phyloP scores from a whole-genome alignment of 1,140 invertebrate species.

The Drosophila lacertosa region DNA sequence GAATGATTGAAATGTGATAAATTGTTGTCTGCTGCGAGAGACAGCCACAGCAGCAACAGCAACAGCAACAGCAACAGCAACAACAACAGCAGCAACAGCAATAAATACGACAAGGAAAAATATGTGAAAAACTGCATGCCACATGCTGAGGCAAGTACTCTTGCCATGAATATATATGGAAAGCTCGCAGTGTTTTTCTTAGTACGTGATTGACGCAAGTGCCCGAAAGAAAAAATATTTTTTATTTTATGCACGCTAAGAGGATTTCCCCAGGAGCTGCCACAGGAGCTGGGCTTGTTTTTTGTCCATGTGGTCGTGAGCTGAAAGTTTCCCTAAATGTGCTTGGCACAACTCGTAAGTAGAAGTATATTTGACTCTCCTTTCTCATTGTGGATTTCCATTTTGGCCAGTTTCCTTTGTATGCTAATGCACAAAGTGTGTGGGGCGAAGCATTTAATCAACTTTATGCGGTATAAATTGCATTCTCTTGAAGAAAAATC shows the following conservation, averaged over 20 bases:
- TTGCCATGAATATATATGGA: constrained; percentile 36
- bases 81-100: constrained; percentile 17
- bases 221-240: constrained; percentile 15
- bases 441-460: constrained; percentile 63
- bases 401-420: constrained; percentile 28
- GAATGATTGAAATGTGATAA: constrained; percentile 75
- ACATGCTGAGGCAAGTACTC: constrained; percentile 6
- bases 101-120: constrained; percentile 4
- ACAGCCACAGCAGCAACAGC: constrained; percentile 22
- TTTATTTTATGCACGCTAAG: constrained; percentile 28
- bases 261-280: constrained; percentile 26
- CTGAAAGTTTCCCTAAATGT: constrained; percentile 32
- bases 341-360: constrained; percentile 8
- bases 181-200: neutral
- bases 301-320: constrained; percentile 57
- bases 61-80: constrained; percentile 23
- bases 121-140: constrained; percentile 9
- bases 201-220: constrained; percentile 31
- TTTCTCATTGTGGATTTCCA: too few species aligned
- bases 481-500: constrained; percentile 32
- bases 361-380: constrained; percentile 13
- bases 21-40: constrained; percentile 60
- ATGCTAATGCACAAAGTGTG: constrained; percentile 60
- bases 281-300: constrained; percentile 27
- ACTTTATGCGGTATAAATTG: constrained; percentile 70